Evolutionary conservation across 1,140 invertebrate genomes (phyloP), one percentile per base, ranked within the genome.

Genomic region (Trissolcus basalis): DNA sequence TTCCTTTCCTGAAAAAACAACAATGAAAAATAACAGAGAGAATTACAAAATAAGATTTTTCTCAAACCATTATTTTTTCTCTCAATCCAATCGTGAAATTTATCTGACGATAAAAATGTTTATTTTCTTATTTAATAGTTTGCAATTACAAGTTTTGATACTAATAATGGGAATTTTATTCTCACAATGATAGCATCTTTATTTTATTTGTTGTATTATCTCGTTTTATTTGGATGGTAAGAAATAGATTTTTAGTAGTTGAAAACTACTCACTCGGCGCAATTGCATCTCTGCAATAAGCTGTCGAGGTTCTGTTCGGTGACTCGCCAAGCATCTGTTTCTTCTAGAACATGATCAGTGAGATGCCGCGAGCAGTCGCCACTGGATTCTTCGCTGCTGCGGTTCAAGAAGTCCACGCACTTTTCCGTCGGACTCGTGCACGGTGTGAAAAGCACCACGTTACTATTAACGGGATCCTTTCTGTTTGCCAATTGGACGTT

Each of bases 391-490:
- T 68, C 64, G 9, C 73, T 80, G 41, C 80, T 81, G 41, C 83
- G 81, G 12, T 83, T 86, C 11, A 88, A 59, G 53, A 83, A 88
- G 47, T 87, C 85, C 15, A 88, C 83, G 78, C 87, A 88, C 80
- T 88, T 88, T 71, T 88, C 87, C 47, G 87, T 87, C 1, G 87
- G 85, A 61, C 86, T 88, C 4, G 87, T 78, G 19, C 85, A 77
- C 0, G 82, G 77, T 0, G 82, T 53, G 10, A 83, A 81, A 6
- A 88, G 77, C 71, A 44, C 82, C 58, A 39, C 83, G 19, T 27
- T 27, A 76, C 32, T 58, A 49, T 78, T 65, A 39, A 61, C 49
- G 2, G 71, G 19, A 15, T 65, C 47, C 0, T 58, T 58, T 15
- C 80, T 72, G 12, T 71, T 72, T 44, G 81, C 77, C 11, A 87